Conservation (phyloP, 2,797 vertebrate genomes). For the Falco naumanni region DNA sequence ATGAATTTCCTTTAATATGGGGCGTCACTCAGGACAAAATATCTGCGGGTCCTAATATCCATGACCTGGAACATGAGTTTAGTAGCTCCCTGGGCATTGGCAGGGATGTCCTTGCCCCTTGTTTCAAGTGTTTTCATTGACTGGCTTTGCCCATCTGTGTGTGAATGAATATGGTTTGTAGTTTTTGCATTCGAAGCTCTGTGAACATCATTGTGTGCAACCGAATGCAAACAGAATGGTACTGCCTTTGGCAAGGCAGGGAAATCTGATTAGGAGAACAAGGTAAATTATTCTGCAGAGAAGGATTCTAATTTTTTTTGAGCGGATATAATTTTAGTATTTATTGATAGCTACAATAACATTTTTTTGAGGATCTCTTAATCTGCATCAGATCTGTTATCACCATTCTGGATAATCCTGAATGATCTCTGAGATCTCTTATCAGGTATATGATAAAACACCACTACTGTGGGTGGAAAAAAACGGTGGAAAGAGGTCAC, state of each 20-base stretch:
- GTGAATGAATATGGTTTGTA: not conserved
- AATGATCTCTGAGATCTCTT: not conserved
- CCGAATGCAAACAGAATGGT: not conserved
- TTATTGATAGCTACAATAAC: not conserved
- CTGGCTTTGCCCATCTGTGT: not conserved
- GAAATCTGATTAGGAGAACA: slow-evolving; percentile 39
- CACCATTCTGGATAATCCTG: not conserved
- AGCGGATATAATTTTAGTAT: not conserved
- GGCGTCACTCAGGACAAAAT: slow-evolving; percentile 26
- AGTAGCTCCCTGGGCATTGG: not conserved
- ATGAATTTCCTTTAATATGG: slow-evolving; percentile 1
- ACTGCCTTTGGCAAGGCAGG: not conserved
- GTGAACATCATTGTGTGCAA: not conserved
- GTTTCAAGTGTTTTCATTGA: not conserved
- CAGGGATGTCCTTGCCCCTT: not conserved
- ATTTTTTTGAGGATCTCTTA: slow-evolving; percentile 13
- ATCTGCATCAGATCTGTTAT: not conserved
- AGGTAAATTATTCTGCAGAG: not conserved
- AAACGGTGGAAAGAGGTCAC: not conserved
- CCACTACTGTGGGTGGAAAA: not conserved
- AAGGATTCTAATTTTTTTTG: not conserved
- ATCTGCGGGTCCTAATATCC: not conserved
- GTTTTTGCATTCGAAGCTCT: not conserved
- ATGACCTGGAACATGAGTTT: not conserved
- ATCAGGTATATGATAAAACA: not conserved